A percentile compares a stretch with the other conserved stretches of the same genome.
Conservation (phyloP, 1,140 invertebrate genomes). For the Ericerus pela region DNA sequence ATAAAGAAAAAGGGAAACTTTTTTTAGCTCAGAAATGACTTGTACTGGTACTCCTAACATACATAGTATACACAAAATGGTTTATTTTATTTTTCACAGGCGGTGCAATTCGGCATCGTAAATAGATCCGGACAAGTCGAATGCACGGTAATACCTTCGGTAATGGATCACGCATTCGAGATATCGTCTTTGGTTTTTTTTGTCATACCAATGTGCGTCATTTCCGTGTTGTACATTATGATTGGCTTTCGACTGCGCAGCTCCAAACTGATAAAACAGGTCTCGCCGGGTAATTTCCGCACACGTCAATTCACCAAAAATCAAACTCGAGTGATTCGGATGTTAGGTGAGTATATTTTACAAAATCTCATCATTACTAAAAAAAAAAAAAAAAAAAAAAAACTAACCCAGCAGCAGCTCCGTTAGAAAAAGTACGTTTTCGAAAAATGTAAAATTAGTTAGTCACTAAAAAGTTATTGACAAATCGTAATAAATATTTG, state of each 20-base stretch:
- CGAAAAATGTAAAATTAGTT: too few relatives aligned
- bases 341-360: slow-evolving; percentile 42
- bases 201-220: slow-evolving; percentile 67
- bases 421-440: too few relatives aligned
- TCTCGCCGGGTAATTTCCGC: slow-evolving; percentile 10
- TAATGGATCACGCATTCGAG: slow-evolving; percentile 59
- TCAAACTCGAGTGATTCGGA: slow-evolving; percentile 46
- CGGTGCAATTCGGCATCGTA: slow-evolving; percentile 55
- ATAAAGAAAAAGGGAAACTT: too few relatives aligned
- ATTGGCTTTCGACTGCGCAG: slow-evolving; percentile 59
- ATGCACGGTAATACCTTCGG: slow-evolving; percentile 33
- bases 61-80: too few relatives aligned
- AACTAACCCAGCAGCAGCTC: too few relatives aligned
- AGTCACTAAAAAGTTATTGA: too few relatives aligned
- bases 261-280: slow-evolving; percentile 37
- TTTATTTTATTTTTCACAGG: slow-evolving; percentile 32
- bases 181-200: slow-evolving; percentile 75
- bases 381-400: neutral
- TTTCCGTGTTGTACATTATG: slow-evolving; percentile 66
- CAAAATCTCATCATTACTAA: neutral
- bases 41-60: too few relatives aligned
- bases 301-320: slow-evolving; percentile 10
- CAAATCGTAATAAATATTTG: too few relatives aligned
- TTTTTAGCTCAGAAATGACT: too few relatives aligned
- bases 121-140: slow-evolving; percentile 30